phyloP scores from a whole-genome alignment of 2,797 vertebrate genomes.

The Acipenser ruthenus region DNA sequence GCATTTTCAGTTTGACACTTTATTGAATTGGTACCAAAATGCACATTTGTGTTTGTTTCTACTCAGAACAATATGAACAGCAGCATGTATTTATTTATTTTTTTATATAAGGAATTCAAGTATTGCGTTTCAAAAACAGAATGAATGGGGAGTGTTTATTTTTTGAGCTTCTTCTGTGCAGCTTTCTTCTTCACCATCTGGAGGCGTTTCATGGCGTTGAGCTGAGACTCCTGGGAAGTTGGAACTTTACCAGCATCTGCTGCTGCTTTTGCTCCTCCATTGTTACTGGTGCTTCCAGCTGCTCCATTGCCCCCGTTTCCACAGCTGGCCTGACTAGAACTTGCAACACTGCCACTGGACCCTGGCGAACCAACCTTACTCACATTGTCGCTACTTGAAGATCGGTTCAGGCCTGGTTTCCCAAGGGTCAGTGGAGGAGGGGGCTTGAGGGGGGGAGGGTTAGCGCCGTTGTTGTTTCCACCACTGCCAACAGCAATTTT shows the following conservation, averaged over 20 bases:
- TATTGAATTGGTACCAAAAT: no score
- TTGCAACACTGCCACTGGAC: constrained; percentile 50
- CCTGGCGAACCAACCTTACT: constrained; percentile 69
- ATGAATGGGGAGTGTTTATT: constrained; percentile 41
- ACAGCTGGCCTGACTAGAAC: constrained; percentile 23
- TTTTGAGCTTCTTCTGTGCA: constrained; percentile 94
- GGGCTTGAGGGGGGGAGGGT: constrained; percentile 67
- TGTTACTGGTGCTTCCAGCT: constrained; percentile 44
- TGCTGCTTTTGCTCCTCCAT: constrained; percentile 55
- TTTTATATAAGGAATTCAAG: no score
- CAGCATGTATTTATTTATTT: no score
- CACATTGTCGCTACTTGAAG: constrained; percentile 76
- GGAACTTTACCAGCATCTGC: constrained; percentile 69
- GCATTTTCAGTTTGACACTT: no score
- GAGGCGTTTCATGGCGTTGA: constrained; percentile 90
- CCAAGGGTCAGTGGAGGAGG: constrained; percentile 82
- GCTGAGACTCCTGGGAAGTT: constrained; percentile 90
- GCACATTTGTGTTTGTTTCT: no score
- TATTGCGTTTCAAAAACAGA: no score
- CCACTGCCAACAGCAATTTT: constrained; percentile 58
- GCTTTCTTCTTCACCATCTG: constrained; percentile 98
- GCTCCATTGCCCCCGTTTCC: constrained; percentile 38
- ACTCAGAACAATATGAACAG: no score
- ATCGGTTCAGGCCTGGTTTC: constrained; percentile 82
- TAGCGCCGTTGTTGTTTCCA: constrained; percentile 52